Conservation (phyloP, 2,797 vertebrate species). For the Loris lydekkerianus region DNA sequence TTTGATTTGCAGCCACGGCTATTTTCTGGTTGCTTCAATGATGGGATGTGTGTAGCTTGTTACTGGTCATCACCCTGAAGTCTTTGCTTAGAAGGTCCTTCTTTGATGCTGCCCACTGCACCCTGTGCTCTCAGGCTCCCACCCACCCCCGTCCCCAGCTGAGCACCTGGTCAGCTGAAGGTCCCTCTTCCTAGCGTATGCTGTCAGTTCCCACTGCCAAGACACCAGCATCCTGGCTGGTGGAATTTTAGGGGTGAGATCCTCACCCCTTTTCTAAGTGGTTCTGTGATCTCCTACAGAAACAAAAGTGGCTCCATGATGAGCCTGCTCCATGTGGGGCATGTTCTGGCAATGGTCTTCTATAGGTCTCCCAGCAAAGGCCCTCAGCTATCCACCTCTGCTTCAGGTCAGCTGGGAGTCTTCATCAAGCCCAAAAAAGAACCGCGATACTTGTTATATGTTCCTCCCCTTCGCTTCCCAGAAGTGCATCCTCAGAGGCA, state of each 20-base stretch:
- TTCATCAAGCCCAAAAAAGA: neutral
- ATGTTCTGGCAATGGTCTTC: neutral
- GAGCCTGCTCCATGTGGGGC: neutral
- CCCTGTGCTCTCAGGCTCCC: neutral
- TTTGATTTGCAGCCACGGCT: slow-evolving; percentile 32
- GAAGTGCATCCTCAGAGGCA: neutral
- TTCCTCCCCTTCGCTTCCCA: neutral
- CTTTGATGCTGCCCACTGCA: neutral
- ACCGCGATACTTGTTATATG: neutral
- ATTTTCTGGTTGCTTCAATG: neutral
- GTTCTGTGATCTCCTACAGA: neutral
- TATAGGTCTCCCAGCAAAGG: neutral
- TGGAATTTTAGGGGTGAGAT: no score
- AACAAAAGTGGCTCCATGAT: neutral
- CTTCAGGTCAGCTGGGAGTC: neutral
- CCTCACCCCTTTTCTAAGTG: neutral
- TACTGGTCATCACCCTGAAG: neutral
- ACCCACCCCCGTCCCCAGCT: neutral
- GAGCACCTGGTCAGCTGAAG: neutral
- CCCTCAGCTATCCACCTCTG: neutral
- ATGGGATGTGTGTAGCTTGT: neutral
- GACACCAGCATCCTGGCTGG: neutral
- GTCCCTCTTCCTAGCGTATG: neutral
- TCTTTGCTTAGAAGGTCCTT: neutral
- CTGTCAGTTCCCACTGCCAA: neutral